Base-by-base conservation (phyloP, 1,140 invertebrate species). In the Neuroterus valhalla region DNA sequence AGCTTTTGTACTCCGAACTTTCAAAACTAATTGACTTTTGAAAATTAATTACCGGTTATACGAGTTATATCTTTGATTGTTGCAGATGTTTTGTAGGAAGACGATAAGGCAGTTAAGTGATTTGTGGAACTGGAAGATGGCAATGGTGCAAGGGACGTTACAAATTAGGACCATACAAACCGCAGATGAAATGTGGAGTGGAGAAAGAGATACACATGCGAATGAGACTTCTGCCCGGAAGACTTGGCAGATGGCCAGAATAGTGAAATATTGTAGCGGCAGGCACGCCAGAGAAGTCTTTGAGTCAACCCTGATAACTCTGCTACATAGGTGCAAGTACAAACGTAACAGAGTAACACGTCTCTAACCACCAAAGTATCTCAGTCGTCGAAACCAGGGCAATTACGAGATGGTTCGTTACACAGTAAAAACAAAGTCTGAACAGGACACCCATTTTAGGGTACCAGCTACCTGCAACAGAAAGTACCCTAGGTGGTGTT, bases 211-310 rank as follows among this genome's bases (percentile, higher is more conserved):
- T 74, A 81, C 73, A 72, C 70, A 77, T 70, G 72, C 17, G 70
- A 72, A 81, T 82, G 78, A 75, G 71, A 55, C 76, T 81, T 73
- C 76, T 70, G 75, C 71, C 69, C 67, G 46, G 12, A 55, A 62
- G 66, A 78, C 78, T 73, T 86, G 84, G 84, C 82, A 52, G 72
- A 46, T 68, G 44, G 85, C 84, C 84, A 86, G 68, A 79, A 78
- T 82, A 78, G 76, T 72, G 84, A 81, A 86, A 85, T 85, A 86
- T 86, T 80, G 83, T 81, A 85, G 78, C 71, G 72, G 77, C 77
- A 78, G 73, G 75, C 81, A 81, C 82, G 67, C 77, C 68, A 55
- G 75, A 14, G 21, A 66, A 71, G 72, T 81, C 77, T 78, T 70
- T 76, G 82, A 81, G 77, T 82, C 74, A 71, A 69, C 74, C 78